Evolutionary conservation across 2,113 vertebrate genomes (phyloP).

Genomic region (Pollimyrus isidori): DNA sequence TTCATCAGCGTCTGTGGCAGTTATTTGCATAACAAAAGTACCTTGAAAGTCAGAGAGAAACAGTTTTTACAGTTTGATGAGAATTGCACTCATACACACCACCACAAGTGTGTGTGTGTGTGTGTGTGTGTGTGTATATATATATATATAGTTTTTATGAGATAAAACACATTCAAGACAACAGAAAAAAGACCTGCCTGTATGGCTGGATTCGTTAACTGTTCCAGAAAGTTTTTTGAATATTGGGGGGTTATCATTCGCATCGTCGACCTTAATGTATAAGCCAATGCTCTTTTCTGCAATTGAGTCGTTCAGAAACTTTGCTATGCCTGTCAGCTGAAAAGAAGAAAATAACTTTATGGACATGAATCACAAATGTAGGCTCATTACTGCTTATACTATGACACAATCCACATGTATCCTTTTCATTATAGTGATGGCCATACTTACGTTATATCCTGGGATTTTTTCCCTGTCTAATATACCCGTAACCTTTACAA

Average conservation of each 20-base stretch:
- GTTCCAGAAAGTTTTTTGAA: constrained; percentile 22
- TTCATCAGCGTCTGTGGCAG: constrained; percentile 48
- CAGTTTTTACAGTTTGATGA: not conserved
- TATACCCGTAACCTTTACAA: constrained; percentile 37
- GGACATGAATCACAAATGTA: not conserved
- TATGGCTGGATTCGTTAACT: constrained; percentile 34
- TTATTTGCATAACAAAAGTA: constrained; percentile 48
- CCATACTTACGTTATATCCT: constrained; percentile 51
- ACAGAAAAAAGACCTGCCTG: constrained; percentile 22
- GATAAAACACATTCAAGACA: not conserved
- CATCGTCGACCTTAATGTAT: constrained; percentile 32
- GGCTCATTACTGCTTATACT: not conserved
- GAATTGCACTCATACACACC: not conserved
- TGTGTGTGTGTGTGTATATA: too few species aligned
- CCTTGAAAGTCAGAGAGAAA: constrained; percentile 35
- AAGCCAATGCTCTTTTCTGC: constrained; percentile 34
- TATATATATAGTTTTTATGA: not conserved
- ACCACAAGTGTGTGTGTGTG: too few species aligned
- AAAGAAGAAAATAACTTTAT: not conserved
- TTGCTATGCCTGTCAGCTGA: constrained; percentile 35
- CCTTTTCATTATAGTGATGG: not conserved
- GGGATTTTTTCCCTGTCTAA: constrained; percentile 51
- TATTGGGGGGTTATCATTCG: constrained; percentile 43
- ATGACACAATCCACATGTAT: not conserved
- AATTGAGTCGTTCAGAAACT: constrained; percentile 15